Base-by-base conservation (phyloP, 2,888 invertebrate genomes). In the Andrena chrysosceles region DNA sequence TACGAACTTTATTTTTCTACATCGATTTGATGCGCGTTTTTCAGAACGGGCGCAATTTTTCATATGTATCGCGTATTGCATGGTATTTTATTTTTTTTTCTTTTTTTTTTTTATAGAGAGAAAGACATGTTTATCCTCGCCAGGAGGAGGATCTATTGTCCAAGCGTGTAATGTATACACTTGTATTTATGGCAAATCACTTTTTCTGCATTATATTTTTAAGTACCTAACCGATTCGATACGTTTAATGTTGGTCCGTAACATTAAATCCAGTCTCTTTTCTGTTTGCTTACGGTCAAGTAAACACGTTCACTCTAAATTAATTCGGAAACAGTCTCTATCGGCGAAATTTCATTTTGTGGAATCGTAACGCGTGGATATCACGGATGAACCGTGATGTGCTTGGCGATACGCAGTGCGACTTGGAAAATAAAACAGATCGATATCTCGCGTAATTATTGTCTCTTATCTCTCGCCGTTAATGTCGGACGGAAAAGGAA, bases 321-420 rank as follows among this genome's bases (percentile, higher is more conserved):
- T 16, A 60, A 71, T 62, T 16, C n/a, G 13, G n/a, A 26, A 26
- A 23, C 6, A 33, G 26, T 48, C 42, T 56, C n/a, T 29, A 33
- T n/a, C 10, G n/a, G 52, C 64, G 16, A 62, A 20, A 31, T 29
- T 33, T 54, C 54, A 49, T 7, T 16, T 23, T 33, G 54, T 31
- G 35, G 4, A 26, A 68, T 56, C 54, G 35, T 35, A 42, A 64
- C 66, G 66, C 56, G 75, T 16, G 54, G 63, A 59, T 75, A 83
- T 88, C 75, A 49, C 85, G 89, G 89, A 89, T 89, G 89, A 89
- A 89, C 89, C 88, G 88, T 84, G 88, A 84, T 80, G 54, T 49
- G 60, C 26, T 72, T 78, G 42, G 35, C 71, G 64, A 35, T 80
- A 82, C 70, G 23, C 56, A 72, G 16, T 29, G 66, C 35, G 59